A percentile compares a stretch with the other conserved stretches of the same genome.
Evolutionary conservation across 2,113 vertebrate genomes (phyloP).

Genomic region (Puffinus mauretanicus): DNA sequence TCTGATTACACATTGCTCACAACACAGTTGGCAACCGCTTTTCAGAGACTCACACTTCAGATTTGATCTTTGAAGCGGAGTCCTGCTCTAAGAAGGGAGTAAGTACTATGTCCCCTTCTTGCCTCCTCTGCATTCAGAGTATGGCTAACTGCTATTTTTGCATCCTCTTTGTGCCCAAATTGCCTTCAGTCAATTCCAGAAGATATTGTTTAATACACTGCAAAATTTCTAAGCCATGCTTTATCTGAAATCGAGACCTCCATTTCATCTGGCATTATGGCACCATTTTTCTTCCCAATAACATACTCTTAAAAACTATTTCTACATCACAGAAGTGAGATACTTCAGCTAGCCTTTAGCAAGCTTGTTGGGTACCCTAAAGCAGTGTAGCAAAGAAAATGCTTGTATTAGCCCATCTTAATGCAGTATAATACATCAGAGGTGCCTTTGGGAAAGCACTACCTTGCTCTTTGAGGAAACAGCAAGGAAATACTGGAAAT

Average conservation of each 20-base stretch:
- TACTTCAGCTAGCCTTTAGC: not conserved
- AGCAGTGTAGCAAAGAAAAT: not conserved
- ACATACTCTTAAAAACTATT: not conserved
- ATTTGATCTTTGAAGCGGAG: not conserved
- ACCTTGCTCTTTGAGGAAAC: not conserved
- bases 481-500: not conserved
- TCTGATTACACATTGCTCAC: not conserved
- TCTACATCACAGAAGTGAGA: not conserved
- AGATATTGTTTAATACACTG: not conserved
- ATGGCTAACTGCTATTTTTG: not conserved
- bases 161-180: not conserved
- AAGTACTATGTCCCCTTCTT: not conserved
- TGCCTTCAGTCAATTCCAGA: not conserved
- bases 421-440: not conserved
- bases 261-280: not conserved
- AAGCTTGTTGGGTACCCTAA: not conserved
- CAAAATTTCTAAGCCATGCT: not conserved
- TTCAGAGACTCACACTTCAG: not conserved
- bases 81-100: not conserved
- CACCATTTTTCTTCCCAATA: not conserved
- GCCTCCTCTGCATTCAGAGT: not conserved
- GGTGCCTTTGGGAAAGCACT: not conserved
- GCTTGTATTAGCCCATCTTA: not conserved
- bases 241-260: not conserved
- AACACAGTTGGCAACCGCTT: not conserved